These are phyloP conservation scores for Xiphorhynchus erythropygius DNA, from an alignment of 2,797 vertebrate genomes.

Conservation along the genomic window DNA sequence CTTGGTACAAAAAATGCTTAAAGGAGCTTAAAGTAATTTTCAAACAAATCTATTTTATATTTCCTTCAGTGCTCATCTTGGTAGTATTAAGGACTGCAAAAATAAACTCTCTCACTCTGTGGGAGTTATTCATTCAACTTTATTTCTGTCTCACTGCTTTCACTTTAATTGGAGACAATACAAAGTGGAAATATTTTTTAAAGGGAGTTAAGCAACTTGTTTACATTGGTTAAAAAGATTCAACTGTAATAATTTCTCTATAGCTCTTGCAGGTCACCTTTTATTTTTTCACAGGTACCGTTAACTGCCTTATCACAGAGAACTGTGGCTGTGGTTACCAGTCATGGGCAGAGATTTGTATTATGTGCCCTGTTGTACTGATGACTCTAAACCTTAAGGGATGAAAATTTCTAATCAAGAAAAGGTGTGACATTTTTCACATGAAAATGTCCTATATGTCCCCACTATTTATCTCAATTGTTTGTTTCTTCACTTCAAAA, in stretches of 20 bases:
- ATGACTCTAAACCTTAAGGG: not conserved
- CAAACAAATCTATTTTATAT: not conserved
- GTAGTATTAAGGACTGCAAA: not conserved
- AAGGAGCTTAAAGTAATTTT: not conserved
- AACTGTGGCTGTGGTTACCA: not conserved
- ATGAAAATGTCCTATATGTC: not conserved
- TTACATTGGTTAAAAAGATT: not conserved
- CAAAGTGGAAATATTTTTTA: not conserved
- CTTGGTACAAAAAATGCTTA: not conserved
- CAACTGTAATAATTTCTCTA: not conserved
- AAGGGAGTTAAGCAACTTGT: not conserved
- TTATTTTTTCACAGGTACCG: not conserved
- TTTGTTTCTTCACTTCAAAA: not conserved
- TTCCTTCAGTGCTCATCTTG: not conserved
- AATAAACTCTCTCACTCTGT: not conserved
- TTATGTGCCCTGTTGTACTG: not conserved
- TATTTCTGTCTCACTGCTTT: not conserved
- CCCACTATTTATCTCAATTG: not conserved
- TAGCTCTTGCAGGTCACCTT: not conserved
- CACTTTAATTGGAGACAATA: not conserved
- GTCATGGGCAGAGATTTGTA: not conserved
- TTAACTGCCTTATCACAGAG: not conserved
- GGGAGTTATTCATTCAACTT: not conserved
- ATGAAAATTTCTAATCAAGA: not conserved
- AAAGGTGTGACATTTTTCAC: not conserved